Evolutionary conservation across 1,140 invertebrate species (phyloP).

Genomic region (Pissodes strobi): DNA sequence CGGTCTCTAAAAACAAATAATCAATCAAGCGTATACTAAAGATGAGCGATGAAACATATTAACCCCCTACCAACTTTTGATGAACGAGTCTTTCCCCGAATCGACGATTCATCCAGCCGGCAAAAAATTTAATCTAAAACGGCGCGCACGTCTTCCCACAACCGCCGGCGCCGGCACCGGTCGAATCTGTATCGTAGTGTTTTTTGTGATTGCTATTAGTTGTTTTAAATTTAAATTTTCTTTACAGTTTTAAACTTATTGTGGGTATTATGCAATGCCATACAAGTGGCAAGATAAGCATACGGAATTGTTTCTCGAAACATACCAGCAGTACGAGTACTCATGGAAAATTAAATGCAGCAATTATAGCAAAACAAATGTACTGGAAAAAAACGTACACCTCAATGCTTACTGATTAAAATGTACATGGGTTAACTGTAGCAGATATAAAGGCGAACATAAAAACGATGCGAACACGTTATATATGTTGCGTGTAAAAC

Average conservation of each 20-base stretch:
- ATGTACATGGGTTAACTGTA: slow-evolving; percentile 14
- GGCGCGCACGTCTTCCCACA: background rate
- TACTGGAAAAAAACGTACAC: slow-evolving; percentile 10
- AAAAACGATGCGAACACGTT: slow-evolving; percentile 17
- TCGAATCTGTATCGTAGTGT: background rate
- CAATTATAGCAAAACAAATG: slow-evolving; percentile 21
- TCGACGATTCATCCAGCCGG: slow-evolving; percentile 4
- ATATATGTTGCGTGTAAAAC: too few relatives aligned
- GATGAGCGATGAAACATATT: slow-evolving; percentile 13
- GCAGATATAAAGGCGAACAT: slow-evolving; percentile 11
- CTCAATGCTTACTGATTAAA: slow-evolving; percentile 15
- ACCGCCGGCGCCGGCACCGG: too few relatives aligned
- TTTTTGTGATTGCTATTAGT: too few relatives aligned
- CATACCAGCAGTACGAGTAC: slow-evolving; percentile 21
- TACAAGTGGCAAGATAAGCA: too few relatives aligned
- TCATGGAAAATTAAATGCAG: slow-evolving; percentile 15
- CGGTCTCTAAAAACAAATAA: too few relatives aligned
- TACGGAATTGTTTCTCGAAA: slow-evolving; percentile 29
- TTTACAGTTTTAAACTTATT: background rate
- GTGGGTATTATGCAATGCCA: too few relatives aligned
- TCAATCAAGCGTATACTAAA: slow-evolving; percentile 12
- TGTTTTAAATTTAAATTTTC: background rate
- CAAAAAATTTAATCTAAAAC: background rate
- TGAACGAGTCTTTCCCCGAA: slow-evolving; percentile 18
- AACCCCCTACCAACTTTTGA: too few relatives aligned